phyloP scores from a whole-genome alignment of 2,888 invertebrate species.

The Megamerina dolium region DNA sequence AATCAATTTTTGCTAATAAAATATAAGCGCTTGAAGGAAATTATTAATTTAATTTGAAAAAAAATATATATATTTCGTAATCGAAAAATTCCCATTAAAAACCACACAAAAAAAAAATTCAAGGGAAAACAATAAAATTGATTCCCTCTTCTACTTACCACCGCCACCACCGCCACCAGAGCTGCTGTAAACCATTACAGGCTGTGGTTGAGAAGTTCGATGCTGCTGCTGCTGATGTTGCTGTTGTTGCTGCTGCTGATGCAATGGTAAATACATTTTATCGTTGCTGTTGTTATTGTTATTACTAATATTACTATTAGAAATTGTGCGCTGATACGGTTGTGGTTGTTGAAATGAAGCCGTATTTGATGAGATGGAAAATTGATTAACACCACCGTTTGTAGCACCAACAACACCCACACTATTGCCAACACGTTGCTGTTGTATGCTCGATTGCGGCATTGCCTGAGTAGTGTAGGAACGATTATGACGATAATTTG shows the following conservation, averaged over 20 bases:
- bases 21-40: too few relatives aligned
- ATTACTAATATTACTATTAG: conserved; percentile 1
- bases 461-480: too few relatives aligned
- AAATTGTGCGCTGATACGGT: neutral
- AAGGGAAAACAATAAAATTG: neutral
- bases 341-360: neutral
- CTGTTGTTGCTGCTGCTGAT: conserved; percentile 17
- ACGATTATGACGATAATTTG: conserved; percentile 18
- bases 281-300: conserved; percentile 8
- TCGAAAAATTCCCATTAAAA: too few relatives aligned
- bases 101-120: neutral
- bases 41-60: too few relatives aligned
- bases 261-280: conserved; percentile 24
- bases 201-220: too few relatives aligned
- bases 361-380: neutral
- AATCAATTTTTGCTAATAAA: too few relatives aligned
- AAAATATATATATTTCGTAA: too few relatives aligned
- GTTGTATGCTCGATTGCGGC: too few relatives aligned
- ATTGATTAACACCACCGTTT: neutral
- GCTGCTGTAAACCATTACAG: too few relatives aligned
- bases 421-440: too few relatives aligned
- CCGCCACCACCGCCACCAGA: conserved; percentile 30
- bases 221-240: too few relatives aligned
- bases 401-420: neutral
- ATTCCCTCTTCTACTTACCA: neutral